Percentiles rank a stretch among this genome's conserved stretches.
Evolutionary conservation across 2,797 vertebrate species (phyloP).

Genomic region (Malurus leucopterus): DNA sequence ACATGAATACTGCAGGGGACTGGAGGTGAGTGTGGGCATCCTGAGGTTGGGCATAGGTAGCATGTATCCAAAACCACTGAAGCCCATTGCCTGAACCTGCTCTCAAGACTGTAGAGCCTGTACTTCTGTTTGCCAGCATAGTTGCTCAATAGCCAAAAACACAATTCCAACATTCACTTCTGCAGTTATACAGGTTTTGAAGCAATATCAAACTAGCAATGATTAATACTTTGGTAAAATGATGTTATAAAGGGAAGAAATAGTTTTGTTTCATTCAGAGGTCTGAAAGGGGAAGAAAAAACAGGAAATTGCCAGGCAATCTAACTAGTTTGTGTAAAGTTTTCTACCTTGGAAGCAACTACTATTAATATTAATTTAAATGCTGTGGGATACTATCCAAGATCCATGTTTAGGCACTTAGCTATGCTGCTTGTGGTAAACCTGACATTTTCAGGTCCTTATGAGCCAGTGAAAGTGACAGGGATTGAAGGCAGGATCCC

Average conservation of each 20-base stretch:
- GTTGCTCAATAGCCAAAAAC: neutral
- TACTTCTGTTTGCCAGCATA: neutral
- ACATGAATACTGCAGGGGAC: neutral
- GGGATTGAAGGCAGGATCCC: accelerated
- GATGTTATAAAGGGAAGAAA: neutral
- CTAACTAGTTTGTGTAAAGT: neutral
- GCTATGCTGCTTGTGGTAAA: neutral
- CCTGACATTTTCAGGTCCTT: neutral
- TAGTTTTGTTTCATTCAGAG: neutral
- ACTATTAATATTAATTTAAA: neutral
- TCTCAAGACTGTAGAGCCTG: neutral
- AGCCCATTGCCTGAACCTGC: neutral
- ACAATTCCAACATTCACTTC: neutral
- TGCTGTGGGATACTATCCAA: neutral
- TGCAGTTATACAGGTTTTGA: neutral
- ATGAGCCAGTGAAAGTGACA: neutral
- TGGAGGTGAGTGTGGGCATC: neutral
- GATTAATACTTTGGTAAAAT: neutral
- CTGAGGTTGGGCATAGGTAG: accelerated
- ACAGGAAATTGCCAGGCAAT: neutral
- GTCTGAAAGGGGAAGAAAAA: neutral
- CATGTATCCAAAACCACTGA: neutral
- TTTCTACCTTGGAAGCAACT: neutral
- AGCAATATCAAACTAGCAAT: neutral
- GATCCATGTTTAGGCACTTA: neutral